Conservation (phyloP, 2,797 vertebrate species). For the Tapirus indicus region DNA sequence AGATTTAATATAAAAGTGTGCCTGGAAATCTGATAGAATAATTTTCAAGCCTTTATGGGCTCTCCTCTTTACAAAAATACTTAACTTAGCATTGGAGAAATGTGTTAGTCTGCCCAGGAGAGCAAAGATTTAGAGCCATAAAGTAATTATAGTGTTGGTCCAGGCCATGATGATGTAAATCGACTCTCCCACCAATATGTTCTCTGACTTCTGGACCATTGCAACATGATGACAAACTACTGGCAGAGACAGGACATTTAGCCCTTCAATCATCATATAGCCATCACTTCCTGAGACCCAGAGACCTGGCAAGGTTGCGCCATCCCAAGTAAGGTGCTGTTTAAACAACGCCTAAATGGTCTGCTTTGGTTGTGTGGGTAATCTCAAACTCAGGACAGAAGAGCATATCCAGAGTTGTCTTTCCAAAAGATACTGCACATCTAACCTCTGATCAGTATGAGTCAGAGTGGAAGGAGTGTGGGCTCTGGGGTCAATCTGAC, state of each 20-base stretch:
- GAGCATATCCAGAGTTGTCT: neutral
- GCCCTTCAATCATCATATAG: neutral
- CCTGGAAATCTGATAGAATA: constrained; percentile 12
- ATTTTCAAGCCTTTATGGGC: neutral
- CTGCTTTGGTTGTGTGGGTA: neutral
- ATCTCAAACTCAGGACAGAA: neutral
- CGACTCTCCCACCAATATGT: neutral
- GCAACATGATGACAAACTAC: neutral
- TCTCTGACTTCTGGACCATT: neutral
- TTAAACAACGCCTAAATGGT: neutral
- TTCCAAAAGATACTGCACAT: neutral
- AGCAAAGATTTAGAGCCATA: neutral
- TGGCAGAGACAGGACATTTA: neutral
- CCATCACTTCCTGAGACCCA: neutral
- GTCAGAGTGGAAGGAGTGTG: neutral
- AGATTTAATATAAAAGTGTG: constrained; percentile 29
- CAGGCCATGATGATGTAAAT: neutral
- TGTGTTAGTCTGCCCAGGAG: neutral
- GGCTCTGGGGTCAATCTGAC: neutral
- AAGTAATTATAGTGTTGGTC: neutral
- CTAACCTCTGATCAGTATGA: neutral
- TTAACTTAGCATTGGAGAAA: neutral
- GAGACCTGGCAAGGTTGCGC: neutral
- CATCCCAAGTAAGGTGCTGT: neutral
- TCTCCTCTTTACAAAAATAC: neutral